Evolutionary conservation across 2,113 vertebrate genomes (phyloP).

Genomic region (Scortum barcoo): DNA sequence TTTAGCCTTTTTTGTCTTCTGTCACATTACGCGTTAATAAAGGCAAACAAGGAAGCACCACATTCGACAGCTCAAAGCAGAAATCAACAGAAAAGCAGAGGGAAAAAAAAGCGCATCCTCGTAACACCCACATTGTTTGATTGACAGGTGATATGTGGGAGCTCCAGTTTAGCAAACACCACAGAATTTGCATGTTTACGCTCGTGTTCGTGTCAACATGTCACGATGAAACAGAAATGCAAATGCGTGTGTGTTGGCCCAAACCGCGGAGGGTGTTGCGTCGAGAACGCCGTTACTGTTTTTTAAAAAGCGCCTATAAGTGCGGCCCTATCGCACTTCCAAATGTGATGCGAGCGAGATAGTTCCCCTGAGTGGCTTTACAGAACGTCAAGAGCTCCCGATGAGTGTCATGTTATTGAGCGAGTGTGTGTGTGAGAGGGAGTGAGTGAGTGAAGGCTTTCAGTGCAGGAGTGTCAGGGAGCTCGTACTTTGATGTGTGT

Average conservation of each 20-base stretch:
- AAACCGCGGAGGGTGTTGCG: background rate
- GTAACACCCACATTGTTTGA: conserved; percentile 25
- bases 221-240: conserved; percentile 20
- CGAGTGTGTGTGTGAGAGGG: background rate
- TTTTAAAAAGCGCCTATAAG: conserved; percentile 11
- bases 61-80: background rate
- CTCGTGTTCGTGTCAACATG: conserved; percentile 37
- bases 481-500: conserved; percentile 54
- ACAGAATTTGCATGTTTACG: conserved; percentile 5
- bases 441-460: conserved; percentile 14
- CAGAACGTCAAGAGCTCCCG: conserved; percentile 20
- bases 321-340: background rate
- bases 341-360: conserved; percentile 29
- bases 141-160: conserved; percentile 49
- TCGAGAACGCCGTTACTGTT: background rate
- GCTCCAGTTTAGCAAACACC: conserved; percentile 41
- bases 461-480: conserved; percentile 12
- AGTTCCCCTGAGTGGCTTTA: conserved; percentile 42
- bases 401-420: conserved; percentile 34
- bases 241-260: conserved; percentile 10
- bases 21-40: background rate
- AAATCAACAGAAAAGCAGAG: background rate
- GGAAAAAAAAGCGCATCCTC: background rate
- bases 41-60: background rate
- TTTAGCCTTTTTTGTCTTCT: background rate